A percentile compares a stretch with the other conserved stretches of the same genome.
These are phyloP conservation scores for Teinopalpus imperialis DNA, from an alignment of 2,888 invertebrate species.

Conservation along the genomic window DNA sequence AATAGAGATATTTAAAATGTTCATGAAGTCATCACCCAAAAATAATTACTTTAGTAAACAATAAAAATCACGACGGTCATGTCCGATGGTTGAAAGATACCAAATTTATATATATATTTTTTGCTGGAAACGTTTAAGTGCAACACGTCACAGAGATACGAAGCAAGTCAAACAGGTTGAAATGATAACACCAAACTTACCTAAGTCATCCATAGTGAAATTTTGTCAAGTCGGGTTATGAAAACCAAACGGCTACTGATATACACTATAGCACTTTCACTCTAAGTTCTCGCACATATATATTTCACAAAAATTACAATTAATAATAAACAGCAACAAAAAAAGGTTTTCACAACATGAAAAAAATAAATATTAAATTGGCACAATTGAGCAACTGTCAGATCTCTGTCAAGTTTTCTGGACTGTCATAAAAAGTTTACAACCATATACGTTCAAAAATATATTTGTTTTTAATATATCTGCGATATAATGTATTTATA, in stretches of 20 bases:
- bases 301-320: conserved; percentile 25
- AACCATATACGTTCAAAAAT: conserved; percentile 16
- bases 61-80: conserved; percentile 4
- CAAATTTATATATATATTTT: no score
- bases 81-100: no score
- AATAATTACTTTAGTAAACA: conserved; percentile 15
- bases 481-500: no score
- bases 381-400: conserved; percentile 42
- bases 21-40: conserved; percentile 20
- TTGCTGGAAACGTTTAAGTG: no score
- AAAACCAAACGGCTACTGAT: conserved; percentile 25
- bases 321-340: conserved; percentile 6
- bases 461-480: no score
- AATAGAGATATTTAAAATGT: no score
- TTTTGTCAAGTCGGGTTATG: conserved; percentile 27
- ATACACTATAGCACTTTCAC: conserved; percentile 32
- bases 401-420: conserved; percentile 2
- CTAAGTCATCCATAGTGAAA: conserved; percentile 72
- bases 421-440: conserved; percentile 6
- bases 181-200: conserved; percentile 70
- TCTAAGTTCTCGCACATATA: not conserved
- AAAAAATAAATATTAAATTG: conserved; percentile 43
- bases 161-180: conserved; percentile 69
- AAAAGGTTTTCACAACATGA: conserved; percentile 4
- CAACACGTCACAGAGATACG: conserved; percentile 62